Evolutionary conservation across 2,888 invertebrate species (phyloP).

Genomic region (Drosophila prolongata): DNA sequence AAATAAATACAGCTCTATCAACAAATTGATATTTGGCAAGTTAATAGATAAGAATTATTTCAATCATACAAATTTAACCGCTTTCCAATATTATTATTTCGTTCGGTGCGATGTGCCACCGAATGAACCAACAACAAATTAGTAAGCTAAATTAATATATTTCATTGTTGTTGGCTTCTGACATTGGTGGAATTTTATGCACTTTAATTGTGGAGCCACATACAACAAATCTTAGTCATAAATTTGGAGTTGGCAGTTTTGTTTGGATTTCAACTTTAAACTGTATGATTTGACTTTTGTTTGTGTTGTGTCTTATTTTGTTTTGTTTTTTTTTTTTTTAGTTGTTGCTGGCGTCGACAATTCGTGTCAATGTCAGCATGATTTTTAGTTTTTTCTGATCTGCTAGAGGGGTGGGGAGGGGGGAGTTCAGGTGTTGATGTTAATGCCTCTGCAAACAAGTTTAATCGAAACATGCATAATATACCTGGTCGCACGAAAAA

Average conservation of each 20-base stretch:
- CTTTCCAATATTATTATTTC: not conserved
- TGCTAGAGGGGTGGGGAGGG: not conserved
- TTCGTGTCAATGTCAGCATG: conserved; percentile 78
- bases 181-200: conserved; percentile 74
- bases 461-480: conserved; percentile 59
- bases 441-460: conserved; percentile 52
- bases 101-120: not conserved
- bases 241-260: conserved; percentile 18
- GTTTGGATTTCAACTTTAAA: conserved; percentile 48
- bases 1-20: too few relatives aligned
- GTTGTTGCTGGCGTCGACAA: conserved; percentile 56
- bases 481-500: conserved; percentile 3
- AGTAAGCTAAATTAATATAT: conserved; percentile 44
- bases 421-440: conserved; percentile 28
- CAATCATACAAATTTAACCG: not conserved
- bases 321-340: conserved; percentile 23
- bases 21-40: too few relatives aligned
- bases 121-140: conserved; percentile 1
- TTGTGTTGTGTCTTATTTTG: conserved; percentile 28
- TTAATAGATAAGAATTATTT: too few relatives aligned
- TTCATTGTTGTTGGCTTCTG: conserved; percentile 42
- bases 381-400: conserved; percentile 55
- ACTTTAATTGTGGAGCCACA: conserved; percentile 64
- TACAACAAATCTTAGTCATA: conserved; percentile 39
- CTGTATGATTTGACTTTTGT: conserved; percentile 33